Percentiles rank a stretch among this genome's conserved stretches.
Evolutionary conservation across 2,797 vertebrate species (phyloP).

Genomic region (Prionace glauca): DNA sequence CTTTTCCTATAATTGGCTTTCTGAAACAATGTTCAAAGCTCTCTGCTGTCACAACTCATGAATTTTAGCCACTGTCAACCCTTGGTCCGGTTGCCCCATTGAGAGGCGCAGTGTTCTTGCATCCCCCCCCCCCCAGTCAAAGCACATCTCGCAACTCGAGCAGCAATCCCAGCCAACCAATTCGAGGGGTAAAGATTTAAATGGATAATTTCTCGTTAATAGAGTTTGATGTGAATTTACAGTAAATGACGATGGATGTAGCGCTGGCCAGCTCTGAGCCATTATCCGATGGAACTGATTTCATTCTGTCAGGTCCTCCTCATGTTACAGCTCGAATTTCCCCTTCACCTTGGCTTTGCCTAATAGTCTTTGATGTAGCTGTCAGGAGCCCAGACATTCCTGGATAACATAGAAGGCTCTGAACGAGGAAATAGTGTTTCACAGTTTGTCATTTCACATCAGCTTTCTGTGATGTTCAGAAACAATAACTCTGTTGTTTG

Average conservation of each 20-base stretch:
- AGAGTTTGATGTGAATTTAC: neutral
- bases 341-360: neutral
- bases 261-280: neutral
- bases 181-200: neutral
- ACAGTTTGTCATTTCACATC: neutral
- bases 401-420: neutral
- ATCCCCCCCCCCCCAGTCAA: neutral
- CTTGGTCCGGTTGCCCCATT: neutral
- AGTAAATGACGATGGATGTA: neutral
- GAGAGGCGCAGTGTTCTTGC: neutral
- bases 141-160: no score
- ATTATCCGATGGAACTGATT: neutral
- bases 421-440: neutral
- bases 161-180: neutral
- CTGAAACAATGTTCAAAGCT: neutral
- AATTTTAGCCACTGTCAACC: neutral
- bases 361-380: neutral
- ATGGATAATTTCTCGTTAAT: neutral
- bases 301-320: neutral
- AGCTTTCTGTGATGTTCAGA: neutral
- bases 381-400: neutral
- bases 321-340: neutral
- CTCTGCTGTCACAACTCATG: constrained; percentile 27
- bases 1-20: constrained; percentile 18
- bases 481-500: neutral